Evolutionary conservation across 2,888 invertebrate genomes (phyloP).

Genomic region (Dasypogon diadema): DNA sequence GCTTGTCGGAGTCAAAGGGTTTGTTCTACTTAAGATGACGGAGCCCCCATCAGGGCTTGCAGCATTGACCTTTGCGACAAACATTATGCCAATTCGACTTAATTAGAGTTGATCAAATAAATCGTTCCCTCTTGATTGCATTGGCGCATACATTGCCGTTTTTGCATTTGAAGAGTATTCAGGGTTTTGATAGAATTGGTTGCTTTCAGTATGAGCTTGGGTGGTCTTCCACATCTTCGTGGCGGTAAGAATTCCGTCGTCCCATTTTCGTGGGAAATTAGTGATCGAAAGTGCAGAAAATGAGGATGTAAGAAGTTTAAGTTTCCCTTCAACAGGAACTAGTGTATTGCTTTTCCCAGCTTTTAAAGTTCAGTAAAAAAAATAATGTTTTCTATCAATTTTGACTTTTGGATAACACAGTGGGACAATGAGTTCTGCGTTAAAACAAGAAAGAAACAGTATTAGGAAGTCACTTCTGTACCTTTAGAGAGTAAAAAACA

Average conservation of each 20-base stretch:
- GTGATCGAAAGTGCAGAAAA: too few species aligned
- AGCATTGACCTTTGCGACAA: constrained; percentile 49
- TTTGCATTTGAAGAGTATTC: not conserved
- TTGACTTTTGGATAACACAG: too few species aligned
- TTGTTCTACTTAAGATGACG: constrained; percentile 34
- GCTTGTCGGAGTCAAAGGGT: constrained; percentile 19
- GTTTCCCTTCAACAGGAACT: too few species aligned
- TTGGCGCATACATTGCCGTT: constrained; percentile 37
- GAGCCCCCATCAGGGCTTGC: constrained; percentile 1
- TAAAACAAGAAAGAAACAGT: too few species aligned
- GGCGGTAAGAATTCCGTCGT: not conserved
- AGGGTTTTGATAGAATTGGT: not conserved
- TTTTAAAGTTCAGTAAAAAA: too few species aligned
- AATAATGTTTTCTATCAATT: too few species aligned
- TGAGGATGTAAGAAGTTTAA: too few species aligned
- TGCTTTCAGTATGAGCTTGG: not conserved
- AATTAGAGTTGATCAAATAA: constrained; percentile 56
- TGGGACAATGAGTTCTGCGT: too few species aligned
- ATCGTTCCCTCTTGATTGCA: constrained; percentile 51
- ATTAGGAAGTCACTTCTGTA: too few species aligned
- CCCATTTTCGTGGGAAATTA: not conserved
- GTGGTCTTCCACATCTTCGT: not conserved
- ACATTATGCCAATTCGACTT: constrained; percentile 52
- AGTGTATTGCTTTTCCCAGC: too few species aligned
- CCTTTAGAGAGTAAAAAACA: too few species aligned